Percentiles rank a stretch among this genome's conserved stretches.
These are phyloP conservation scores for Amniataba percoides DNA, from an alignment of 2,797 vertebrate genomes.

Conservation along the genomic window DNA sequence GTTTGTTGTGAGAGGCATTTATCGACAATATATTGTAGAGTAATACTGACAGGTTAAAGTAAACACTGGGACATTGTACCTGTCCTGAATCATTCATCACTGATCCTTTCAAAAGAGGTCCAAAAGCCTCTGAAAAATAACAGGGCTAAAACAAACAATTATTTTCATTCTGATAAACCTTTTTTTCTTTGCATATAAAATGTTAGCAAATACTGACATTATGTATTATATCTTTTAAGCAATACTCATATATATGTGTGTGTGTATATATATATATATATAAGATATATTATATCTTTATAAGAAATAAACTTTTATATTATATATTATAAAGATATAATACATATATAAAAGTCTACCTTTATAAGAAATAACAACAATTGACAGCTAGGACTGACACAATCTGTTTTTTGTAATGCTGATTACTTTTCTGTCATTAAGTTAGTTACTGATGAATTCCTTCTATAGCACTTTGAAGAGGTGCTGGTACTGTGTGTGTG, in stretches of 20 bases:
- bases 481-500: background rate
- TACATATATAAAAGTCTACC: too few relatives aligned
- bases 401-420: background rate
- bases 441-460: background rate
- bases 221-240: too few relatives aligned
- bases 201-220: too few relatives aligned
- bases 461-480: background rate
- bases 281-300: too few relatives aligned
- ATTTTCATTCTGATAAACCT: too few relatives aligned
- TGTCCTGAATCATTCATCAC: background rate
- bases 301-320: too few relatives aligned
- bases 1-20: background rate
- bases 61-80: background rate
- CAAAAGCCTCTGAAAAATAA: background rate
- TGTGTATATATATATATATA: too few relatives aligned
- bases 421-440: background rate
- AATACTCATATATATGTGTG: too few relatives aligned
- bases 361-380: background rate
- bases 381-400: background rate
- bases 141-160: background rate
- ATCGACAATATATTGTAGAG: background rate
- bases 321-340: too few relatives aligned
- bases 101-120: background rate
- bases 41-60: background rate
- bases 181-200: too few relatives aligned